Evolutionary conservation across 2,888 invertebrate species (phyloP), one percentile per base, ranked within the genome.

Genomic region (Archaeoteleia sp.): DNA sequence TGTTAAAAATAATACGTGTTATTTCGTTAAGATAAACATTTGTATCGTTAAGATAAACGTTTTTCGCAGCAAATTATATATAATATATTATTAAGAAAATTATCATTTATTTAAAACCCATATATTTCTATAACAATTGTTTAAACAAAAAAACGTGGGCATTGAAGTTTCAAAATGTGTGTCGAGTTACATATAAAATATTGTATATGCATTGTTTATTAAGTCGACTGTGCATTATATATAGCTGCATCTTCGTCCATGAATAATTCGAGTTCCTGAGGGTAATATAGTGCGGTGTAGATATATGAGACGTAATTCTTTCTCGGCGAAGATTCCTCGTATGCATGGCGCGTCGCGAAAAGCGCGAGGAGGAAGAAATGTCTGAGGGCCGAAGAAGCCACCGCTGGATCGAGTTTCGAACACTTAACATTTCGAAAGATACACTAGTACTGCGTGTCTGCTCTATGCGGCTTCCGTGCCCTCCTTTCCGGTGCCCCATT

Each of bases 271-370:
- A 6, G 12, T 42, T 42, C 8, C 25, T 25, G 12, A 20, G 13
- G 12, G 42, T 42, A 42, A 42, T 42, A 42, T 42, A 42, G 42
- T 9, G 25, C n/a, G n/a, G 5, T 14, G 12, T 13, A 27, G 42
- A 42, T 42, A 42, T 42, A 42, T 42, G 42, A 25, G 25, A 10
- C 25, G 42, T 42, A 42, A 42, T 42, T 25, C 42, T 42, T 42
- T 12, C 42, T 42, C 42, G 25, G 12, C 27, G 8, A 25, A 25
- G 25, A 42, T 42, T 42, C 12, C 27, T 42, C 8, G 13, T 42
- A 42, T 42, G 42, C 25, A 17, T 10, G 42, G 25, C 23, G 42
- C 42, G 42, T 42, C 42, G 42, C 13, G 15, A 14, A 20, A 6
- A 2, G 14, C 35, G 14, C 35, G 20, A 35, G 13, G 25, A 27